phyloP scores from a whole-genome alignment of 2,888 invertebrate genomes.

The Cheilosia urbana region DNA sequence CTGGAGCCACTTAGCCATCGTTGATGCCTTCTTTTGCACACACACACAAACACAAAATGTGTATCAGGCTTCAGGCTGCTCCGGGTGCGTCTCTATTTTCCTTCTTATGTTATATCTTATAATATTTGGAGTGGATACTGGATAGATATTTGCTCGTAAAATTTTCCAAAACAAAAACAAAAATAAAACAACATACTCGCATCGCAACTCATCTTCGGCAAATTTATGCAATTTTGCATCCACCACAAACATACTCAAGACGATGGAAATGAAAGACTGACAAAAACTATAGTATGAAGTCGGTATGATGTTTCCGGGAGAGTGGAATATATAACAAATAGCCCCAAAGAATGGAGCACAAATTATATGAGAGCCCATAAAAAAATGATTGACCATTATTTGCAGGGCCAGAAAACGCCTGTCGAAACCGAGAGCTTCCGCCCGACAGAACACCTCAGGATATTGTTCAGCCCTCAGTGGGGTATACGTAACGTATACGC shows the following conservation, averaged over 20 bases:
- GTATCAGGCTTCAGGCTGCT: conserved; percentile 16
- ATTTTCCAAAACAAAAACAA: conserved; percentile 10
- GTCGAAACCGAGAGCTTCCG: conserved; percentile 32
- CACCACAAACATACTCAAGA: conserved; percentile 3
- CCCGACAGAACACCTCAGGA: conserved; percentile 29
- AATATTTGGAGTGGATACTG: no score
- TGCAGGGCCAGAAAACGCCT: conserved; percentile 29
- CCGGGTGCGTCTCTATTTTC: neutral
- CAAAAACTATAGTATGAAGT: conserved; percentile 17
- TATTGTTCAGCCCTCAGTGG: conserved; percentile 20
- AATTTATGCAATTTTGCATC: conserved; percentile 55
- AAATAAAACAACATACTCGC: no score
- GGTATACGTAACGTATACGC: neutral
- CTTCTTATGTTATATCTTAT: no score
- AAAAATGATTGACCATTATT: conserved; percentile 61
- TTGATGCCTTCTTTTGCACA: neutral
- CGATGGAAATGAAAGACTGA: neutral
- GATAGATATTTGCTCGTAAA: conserved; percentile 39
- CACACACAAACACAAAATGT: conserved; percentile 5
- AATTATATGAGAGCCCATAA: conserved; percentile 52
- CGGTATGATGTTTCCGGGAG: conserved; percentile 3
- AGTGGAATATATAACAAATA: conserved; percentile 40
- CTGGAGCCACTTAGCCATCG: conserved; percentile 11
- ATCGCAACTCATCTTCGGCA: conserved; percentile 20
- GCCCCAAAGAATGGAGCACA: conserved; percentile 33